These are phyloP conservation scores for Macrophya alboannulata DNA, from an alignment of 2,888 invertebrate species.

Conservation along the genomic window DNA sequence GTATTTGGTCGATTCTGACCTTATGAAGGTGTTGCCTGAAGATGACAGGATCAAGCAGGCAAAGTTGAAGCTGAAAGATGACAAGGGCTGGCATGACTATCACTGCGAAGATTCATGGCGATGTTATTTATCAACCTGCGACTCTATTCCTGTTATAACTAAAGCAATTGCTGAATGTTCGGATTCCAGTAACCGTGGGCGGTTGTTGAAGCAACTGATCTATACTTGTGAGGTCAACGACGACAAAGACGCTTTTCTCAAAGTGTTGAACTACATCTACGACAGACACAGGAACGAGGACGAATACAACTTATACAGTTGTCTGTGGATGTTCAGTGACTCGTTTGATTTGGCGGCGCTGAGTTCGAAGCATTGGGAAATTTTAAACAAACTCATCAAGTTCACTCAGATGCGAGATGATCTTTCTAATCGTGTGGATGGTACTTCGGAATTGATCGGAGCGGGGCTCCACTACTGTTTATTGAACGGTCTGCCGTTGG, in stretches of 20 bases:
- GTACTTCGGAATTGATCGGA: slow-evolving; percentile 58
- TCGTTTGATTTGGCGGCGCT: slow-evolving; percentile 67
- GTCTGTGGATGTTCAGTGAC: slow-evolving; percentile 59
- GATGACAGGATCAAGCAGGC: slow-evolving; percentile 69
- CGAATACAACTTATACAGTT: slow-evolving; percentile 58
- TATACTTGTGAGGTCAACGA: slow-evolving; percentile 73
- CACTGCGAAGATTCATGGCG: slow-evolving; percentile 64
- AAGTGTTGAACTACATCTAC: too few species aligned
- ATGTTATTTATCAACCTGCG: slow-evolving; percentile 68
- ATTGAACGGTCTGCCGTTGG: slow-evolving; percentile 61
- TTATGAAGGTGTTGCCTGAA: slow-evolving; percentile 67
- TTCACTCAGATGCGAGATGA: slow-evolving; percentile 61
- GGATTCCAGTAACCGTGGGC: slow-evolving; percentile 59
- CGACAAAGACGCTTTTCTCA: slow-evolving; percentile 68
- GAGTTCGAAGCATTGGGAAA: slow-evolving; percentile 68
- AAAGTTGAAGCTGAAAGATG: slow-evolving; percentile 65
- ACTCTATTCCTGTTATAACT: slow-evolving; percentile 68
- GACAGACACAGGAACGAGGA: slow-evolving; percentile 76
- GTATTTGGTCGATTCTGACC: slow-evolving; percentile 57
- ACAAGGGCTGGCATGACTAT: slow-evolving; percentile 20
- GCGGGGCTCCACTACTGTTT: slow-evolving; percentile 64
- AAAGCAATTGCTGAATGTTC: slow-evolving; percentile 64
- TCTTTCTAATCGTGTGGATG: fast-evolving
- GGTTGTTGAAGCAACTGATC: slow-evolving; percentile 69
- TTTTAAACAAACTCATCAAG: slow-evolving; percentile 69